Evolutionary conservation across 1,140 invertebrate species (phyloP), one percentile per base, ranked within the genome.

Genomic region (Sitophilus oryzae): DNA sequence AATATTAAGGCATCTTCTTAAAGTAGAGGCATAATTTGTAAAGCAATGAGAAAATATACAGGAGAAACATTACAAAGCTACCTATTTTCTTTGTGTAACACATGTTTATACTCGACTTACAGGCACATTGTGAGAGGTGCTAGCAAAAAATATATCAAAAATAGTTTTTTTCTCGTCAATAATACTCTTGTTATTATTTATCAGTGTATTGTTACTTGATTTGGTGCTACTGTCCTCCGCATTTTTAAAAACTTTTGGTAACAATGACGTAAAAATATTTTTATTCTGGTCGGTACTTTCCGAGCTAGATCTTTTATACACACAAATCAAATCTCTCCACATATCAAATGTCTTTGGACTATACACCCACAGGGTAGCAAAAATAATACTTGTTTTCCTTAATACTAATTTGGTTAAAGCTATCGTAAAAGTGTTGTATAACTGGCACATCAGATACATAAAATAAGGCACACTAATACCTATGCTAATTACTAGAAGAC

Each of bases 401-500:
- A 61, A 55, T 20, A 62, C 56, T 35, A 66, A 49, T 47, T 63
- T 61, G 9, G 64, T 23, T 45, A 67, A 48, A 41, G 59, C 47
- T 5, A 62, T 51, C 8, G 58, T 60, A 25, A 62, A 63, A 14
- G 44, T 62, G 35, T 67, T 61, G 37, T 64, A 65, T 44, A 66
- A 65, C 52, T 66, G 59, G 42, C 59, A 65, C 42, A 66, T 47
- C 10, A 66, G 40, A 51, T 60, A 62, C 44, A 63, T 54, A 21
- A 66, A 61, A 45, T 63, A 52, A 40, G 64, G 59, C 15, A 62
- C 47, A 43, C 62, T 63, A 34, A 67, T 66, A 16, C 66, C 66
- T 10, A 66, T 45, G 51, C 64, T 67, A 18, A 66, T 66, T n/a
- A 66, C 41, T 36, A 86, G 79, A 30, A 86, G 73, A 2, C 87